Base-by-base conservation (phyloP, 1,140 invertebrate species). In the Zophobas atratus region DNA sequence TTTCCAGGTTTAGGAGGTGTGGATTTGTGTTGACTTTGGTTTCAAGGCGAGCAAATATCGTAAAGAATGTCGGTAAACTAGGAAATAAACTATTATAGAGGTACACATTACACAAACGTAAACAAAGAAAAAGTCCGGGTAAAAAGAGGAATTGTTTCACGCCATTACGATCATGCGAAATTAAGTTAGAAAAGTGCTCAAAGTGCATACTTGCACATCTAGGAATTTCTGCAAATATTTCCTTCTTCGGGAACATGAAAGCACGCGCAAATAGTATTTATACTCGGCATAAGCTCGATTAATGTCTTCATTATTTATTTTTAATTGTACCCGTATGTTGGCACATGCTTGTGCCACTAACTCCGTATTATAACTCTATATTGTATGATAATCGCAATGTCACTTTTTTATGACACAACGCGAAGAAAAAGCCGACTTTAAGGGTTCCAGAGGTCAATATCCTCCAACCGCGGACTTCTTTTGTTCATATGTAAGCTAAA, bases 281-380 rank as follows among this genome's bases (percentile, higher is more conserved):
- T 43, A 20, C 36, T 70, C 56, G 34, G 35, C 56, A 41, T 70
- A 49, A 55, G 36, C 70, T 6, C 70, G 71, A 73, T 73, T 73
- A 73, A 73, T 73, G 71, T 73, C 71, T 73, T 73, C 70, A 72
- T 72, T 72, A n/a, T 72, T 72, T 41, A 67, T 67, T 67, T 60
- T 67, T 67, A 67, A 67, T 67, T 43, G 60, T 67, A 67, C 60
- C 60, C 39, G 60, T 43, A 67, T 43, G 60, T 67, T 67, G 35
- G 39, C 60, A 67, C 60, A 67, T 60, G 32, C 36, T 38, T 20
- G 6, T 39, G 60, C 41, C 60, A 67, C 41, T 67, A 32, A 6
- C n/a, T 67, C 35, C 39, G 41, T 67, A 67, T 67, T 46, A 34
- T 20, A 43, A 67, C 41, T 67, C 43, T 67, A 67, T 67, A 67